phyloP scores from a whole-genome alignment of 2,113 vertebrate species.

The Mesembrinibis cayennensis region DNA sequence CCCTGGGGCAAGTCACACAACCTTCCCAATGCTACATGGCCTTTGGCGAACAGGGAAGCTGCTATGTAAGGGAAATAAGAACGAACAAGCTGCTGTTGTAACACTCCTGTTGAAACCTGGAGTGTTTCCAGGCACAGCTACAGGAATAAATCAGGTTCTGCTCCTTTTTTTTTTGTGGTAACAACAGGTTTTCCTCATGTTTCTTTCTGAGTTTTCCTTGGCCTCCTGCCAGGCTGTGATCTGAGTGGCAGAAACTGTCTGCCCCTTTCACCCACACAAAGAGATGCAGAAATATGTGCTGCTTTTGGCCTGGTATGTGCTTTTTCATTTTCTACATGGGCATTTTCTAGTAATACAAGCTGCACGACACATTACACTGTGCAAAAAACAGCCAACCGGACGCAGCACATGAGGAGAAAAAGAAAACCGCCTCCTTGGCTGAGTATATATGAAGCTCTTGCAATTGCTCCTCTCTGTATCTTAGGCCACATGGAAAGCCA shows the following conservation, averaged over 20 bases:
- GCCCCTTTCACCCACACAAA: background rate
- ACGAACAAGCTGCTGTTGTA: background rate
- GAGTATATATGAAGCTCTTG: background rate
- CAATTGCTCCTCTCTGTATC: background rate
- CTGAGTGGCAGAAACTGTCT: background rate
- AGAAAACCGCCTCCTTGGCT: background rate
- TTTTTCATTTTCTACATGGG: background rate
- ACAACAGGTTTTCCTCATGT: background rate
- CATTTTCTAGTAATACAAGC: background rate
- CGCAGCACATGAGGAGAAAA: background rate
- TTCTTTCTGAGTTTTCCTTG: background rate
- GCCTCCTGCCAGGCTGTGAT: background rate
- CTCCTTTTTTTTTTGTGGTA: background rate
- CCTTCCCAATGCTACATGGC: background rate
- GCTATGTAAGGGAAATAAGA: background rate
- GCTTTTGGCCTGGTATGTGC: background rate
- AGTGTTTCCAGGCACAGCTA: background rate
- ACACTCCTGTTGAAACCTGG: background rate
- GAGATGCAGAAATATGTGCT: background rate
- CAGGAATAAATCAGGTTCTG: background rate
- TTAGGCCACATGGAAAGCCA: background rate
- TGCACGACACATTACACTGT: background rate
- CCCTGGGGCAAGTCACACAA: background rate
- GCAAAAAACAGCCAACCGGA: background rate
- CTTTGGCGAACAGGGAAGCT: background rate